Evolutionary conservation across 2,888 invertebrate genomes (phyloP), one percentile per base, ranked within the genome.

Genomic region (Dicyrtoma fusca): DNA sequence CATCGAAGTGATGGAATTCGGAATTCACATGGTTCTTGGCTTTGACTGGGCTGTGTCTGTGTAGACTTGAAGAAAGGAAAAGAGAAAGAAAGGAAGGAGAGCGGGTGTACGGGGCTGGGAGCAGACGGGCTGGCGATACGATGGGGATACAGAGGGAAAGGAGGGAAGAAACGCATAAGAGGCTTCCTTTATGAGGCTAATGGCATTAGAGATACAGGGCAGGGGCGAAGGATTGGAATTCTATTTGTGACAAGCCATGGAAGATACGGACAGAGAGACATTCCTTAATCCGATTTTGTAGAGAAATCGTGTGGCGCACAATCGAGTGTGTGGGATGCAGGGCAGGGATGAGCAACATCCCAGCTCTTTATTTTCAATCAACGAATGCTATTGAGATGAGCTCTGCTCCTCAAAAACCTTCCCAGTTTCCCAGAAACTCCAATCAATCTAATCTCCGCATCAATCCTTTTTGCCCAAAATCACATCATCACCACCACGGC

Each of bases 401-500:
- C 66, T 44, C 66, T 74, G 64, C 59, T 57, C 69, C 57, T 70
- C 68, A 47, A 70, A 25, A 64, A 51, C 73, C 73, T 63, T 42
- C 53, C 65, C 61, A 64, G 61, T 49, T 61, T 26, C 49, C 55
- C 63, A 45, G 25, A 63, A 70, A 59, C 71, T 75, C 69, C 75
- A 68, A 75, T 75, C 75, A 75, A 75, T 75, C 73, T 75, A 75
- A 75, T 74, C 75, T 74, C 74, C 62, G 45, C 70, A 72, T 74
- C 74, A 73, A 73, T 75, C 75, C 73, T 74, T 69, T 69, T 73
- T 65, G 65, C 73, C 75, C 75, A 75, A 75, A 73, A 75, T 75
- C 75, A 75, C 71, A 75, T 75, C 75, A 75, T 71, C 70, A 70
- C 63, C 65, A 21, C 53, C 65, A 66, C 70, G 57, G 62, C 71